phyloP scores from a whole-genome alignment of 1,140 invertebrate genomes.

The Tribolium castaneum region DNA sequence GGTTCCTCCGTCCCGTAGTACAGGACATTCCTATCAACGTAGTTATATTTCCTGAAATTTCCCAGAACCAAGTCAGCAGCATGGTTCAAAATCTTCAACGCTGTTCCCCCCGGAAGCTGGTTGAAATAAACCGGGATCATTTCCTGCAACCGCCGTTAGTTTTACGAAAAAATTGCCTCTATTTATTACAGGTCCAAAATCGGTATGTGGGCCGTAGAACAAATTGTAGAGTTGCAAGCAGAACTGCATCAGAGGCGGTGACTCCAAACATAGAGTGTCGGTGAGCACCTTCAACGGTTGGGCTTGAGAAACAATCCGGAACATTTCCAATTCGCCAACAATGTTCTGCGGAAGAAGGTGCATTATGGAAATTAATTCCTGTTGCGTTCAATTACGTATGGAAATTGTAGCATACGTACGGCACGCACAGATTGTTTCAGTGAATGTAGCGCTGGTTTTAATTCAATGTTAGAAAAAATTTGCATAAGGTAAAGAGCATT shows the following conservation, averaged over 20 bases:
- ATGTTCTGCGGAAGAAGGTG: constrained; percentile 47
- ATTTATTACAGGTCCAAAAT: constrained; percentile 54
- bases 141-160: constrained; percentile 49
- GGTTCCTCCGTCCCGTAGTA: constrained; percentile 53
- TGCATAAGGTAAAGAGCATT: background rate
- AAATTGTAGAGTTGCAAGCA: constrained; percentile 57
- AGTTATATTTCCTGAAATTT: constrained; percentile 59
- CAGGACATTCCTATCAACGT: constrained; percentile 44
- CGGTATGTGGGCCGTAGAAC: constrained; percentile 56
- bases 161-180: background rate
- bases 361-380: background rate
- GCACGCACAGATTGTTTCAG: background rate
- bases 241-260: constrained; percentile 53
- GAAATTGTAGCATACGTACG: background rate
- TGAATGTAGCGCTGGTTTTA: background rate
- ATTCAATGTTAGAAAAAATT: background rate
- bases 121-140: constrained; percentile 58
- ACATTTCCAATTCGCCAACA: constrained; percentile 43
- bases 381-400: background rate
- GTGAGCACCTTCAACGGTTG: constrained; percentile 45
- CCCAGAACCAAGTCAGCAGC: constrained; percentile 56
- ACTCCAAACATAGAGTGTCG: constrained; percentile 54
- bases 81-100: constrained; percentile 58
- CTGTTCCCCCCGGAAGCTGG: constrained; percentile 59
- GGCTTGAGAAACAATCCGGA: constrained; percentile 55